A percentile compares a stretch with the other conserved stretches of the same genome.
Evolutionary conservation across 2,888 invertebrate genomes (phyloP).

Genomic region (Nemurella pictetii): DNA sequence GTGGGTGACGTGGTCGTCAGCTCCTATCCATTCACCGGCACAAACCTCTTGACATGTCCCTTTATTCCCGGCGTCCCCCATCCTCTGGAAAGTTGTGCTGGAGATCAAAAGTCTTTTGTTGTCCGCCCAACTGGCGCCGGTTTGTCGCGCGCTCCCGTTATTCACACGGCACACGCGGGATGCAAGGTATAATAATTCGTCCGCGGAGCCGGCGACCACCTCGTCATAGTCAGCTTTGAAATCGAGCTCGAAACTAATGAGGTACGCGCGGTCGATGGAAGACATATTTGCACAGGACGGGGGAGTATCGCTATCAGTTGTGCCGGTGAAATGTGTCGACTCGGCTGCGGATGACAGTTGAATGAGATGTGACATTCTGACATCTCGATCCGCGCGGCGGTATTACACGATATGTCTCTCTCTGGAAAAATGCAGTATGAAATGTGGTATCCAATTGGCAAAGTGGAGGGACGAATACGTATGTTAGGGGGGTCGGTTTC

Average conservation of each 20-base stretch:
- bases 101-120: constrained; percentile 14
- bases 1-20: neutral
- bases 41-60: constrained; percentile 12
- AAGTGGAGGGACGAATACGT: neutral
- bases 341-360: neutral
- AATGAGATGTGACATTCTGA: neutral
- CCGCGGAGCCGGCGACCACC: neutral
- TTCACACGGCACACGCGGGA: no score
- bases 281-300: neutral
- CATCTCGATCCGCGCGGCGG: neutral
- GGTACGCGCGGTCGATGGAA: neutral
- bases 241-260: neutral
- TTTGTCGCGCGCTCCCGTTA: neutral
- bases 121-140: neutral
- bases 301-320: neutral
- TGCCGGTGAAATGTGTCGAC: neutral
- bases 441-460: neutral
- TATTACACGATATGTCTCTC: neutral
- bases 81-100: neutral
- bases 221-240: neutral
- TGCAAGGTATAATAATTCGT: neutral
- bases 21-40: neutral
- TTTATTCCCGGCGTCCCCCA: neutral
- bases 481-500: neutral
- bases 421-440: neutral